Conservation (phyloP, 2,113 vertebrate genomes). For the Tylochromis polylepis region DNA sequence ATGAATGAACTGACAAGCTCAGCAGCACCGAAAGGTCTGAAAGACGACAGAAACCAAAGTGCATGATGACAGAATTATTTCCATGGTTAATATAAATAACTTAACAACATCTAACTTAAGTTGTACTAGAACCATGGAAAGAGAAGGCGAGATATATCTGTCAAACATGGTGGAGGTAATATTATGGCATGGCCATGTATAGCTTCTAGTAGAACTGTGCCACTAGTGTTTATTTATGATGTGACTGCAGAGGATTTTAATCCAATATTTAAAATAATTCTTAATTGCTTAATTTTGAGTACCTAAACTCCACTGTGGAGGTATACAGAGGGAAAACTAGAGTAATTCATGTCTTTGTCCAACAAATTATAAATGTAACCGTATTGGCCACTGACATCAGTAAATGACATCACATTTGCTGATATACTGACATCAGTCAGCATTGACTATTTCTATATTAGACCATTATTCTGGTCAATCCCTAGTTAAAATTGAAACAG, state of each 20-base stretch:
- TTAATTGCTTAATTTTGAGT: background rate
- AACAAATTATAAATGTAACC: background rate
- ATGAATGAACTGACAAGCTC: too few relatives aligned
- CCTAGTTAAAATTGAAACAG: background rate
- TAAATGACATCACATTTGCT: background rate
- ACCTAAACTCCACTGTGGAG: background rate
- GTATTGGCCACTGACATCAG: background rate
- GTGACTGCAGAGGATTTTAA: background rate
- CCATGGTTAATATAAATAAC: background rate
- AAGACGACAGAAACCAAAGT: background rate
- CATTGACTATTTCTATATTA: background rate
- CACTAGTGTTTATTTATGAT: background rate
- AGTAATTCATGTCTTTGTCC: background rate
- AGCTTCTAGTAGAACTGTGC: background rate
- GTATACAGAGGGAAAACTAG: background rate
- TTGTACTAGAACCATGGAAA: background rate
- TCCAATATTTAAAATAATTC: background rate
- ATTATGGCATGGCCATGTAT: background rate
- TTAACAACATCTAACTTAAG: background rate
- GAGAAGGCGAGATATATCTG: background rate
- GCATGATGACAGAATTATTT: background rate
- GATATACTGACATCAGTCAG: background rate
- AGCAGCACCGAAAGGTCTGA: background rate
- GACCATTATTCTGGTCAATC: background rate
- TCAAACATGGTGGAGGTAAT: background rate